phyloP scores from a whole-genome alignment of 1,140 invertebrate genomes.

The Drosophila kohkoa region DNA sequence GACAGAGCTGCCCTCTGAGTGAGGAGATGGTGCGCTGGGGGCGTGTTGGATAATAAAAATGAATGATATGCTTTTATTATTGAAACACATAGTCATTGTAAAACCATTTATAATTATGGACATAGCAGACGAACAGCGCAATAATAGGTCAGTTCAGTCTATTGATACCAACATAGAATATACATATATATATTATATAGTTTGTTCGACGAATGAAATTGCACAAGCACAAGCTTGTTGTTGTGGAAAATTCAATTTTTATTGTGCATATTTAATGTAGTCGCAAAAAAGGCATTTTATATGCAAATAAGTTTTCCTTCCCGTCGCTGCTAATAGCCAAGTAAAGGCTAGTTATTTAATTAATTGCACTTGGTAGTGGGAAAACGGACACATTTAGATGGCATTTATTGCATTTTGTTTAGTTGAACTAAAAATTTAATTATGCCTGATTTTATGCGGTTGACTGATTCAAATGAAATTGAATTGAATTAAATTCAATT shows the following conservation, averaged over 20 bases:
- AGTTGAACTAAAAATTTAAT: conserved; percentile 69
- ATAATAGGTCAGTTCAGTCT: conserved; percentile 37
- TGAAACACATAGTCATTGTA: conserved; percentile 81
- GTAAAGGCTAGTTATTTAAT: conserved; percentile 70
- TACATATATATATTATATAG: conserved; percentile 2
- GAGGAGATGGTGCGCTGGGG: conserved; percentile 12
- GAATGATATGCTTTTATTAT: conserved; percentile 83
- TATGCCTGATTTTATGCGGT: conserved; percentile 61
- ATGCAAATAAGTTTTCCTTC: conserved; percentile 49
- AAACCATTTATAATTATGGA: conserved; percentile 80
- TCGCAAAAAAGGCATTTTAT: conserved; percentile 48
- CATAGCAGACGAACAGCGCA: conserved; percentile 23
- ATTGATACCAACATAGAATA: conserved; percentile 14
- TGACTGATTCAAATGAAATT: conserved; percentile 53
- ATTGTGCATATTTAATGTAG: conserved; percentile 76
- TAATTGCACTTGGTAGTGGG: conserved; percentile 54
- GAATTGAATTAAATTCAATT: conserved; percentile 37
- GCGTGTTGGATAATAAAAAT: conserved; percentile 71
- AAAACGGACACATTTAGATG: conserved; percentile 27
- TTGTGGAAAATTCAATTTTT: conserved; percentile 70
- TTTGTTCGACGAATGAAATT: not conserved
- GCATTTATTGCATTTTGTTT: conserved; percentile 56
- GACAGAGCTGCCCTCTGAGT: conserved; percentile 8
- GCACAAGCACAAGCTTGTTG: conserved; percentile 1
- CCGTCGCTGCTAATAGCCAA: conserved; percentile 31